A percentile compares a stretch with the other conserved stretches of the same genome.
Evolutionary conservation across 1,140 invertebrate species (phyloP).

Genomic region (Glossosoma conforme): DNA sequence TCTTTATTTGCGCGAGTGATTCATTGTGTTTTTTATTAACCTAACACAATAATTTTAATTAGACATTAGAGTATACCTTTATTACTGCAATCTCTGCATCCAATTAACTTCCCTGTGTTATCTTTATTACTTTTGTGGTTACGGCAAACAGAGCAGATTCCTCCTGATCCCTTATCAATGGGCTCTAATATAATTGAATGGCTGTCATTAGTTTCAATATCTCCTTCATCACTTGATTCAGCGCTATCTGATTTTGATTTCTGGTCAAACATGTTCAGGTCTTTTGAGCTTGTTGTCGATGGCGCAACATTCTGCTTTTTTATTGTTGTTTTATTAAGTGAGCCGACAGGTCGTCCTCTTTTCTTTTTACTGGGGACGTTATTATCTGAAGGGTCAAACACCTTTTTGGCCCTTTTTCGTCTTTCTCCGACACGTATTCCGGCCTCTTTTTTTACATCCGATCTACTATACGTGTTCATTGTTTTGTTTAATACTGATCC

Average conservation of each 20-base stretch:
- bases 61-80: constrained; percentile 61
- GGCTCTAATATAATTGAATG: constrained; percentile 15
- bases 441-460: constrained; percentile 31
- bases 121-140: constrained; percentile 50
- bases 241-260: constrained; percentile 29
- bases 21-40: too few relatives aligned
- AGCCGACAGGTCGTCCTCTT: constrained; percentile 57
- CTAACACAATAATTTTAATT: background rate
- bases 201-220: constrained; percentile 33
- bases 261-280: constrained; percentile 9
- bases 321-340: constrained; percentile 53
- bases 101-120: constrained; percentile 61
- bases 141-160: constrained; percentile 55
- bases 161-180: constrained; percentile 35
- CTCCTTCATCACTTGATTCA: constrained; percentile 35
- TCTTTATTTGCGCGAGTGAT: too few relatives aligned
- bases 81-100: constrained; percentile 74
- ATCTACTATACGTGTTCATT: too few relatives aligned
- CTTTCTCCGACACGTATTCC: constrained; percentile 44
- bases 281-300: constrained; percentile 3
- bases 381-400: constrained; percentile 75
- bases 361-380: constrained; percentile 61
- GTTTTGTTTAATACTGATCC: too few relatives aligned
- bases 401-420: constrained; percentile 62
- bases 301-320: constrained; percentile 38